These are phyloP conservation scores for Linnaemya tessellans DNA, from an alignment of 2,888 invertebrate species.

Conservation along the genomic window DNA sequence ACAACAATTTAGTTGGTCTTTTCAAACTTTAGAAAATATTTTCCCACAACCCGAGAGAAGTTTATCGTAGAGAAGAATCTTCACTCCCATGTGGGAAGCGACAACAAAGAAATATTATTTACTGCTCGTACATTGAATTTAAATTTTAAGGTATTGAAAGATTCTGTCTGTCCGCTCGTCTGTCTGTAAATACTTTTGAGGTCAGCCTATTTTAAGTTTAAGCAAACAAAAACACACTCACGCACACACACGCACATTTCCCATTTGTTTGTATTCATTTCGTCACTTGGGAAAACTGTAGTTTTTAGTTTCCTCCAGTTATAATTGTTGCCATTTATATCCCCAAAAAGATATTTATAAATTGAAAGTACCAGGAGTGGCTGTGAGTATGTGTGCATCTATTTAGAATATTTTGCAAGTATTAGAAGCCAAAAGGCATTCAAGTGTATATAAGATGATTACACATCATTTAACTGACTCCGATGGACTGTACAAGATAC, in stretches of 20 bases:
- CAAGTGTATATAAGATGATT: slow-evolving; percentile 82
- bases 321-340: slow-evolving; percentile 66
- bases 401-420: slow-evolving; percentile 69
- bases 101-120: slow-evolving; percentile 56
- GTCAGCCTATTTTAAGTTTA: slow-evolving; percentile 79
- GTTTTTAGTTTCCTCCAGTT: slow-evolving; percentile 27
- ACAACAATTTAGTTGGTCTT: slow-evolving; percentile 17
- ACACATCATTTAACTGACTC: slow-evolving; percentile 82
- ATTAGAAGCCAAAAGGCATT: slow-evolving; percentile 81
- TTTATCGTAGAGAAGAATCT: slow-evolving; percentile 40
- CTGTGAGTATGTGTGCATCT: neutral
- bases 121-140: slow-evolving; percentile 50
- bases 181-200: slow-evolving; percentile 74
- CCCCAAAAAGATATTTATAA: slow-evolving; percentile 42
- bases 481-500: slow-evolving; percentile 62
- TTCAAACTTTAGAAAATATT: slow-evolving; percentile 23
- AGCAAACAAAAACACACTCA: slow-evolving; percentile 63
- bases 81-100: neutral
- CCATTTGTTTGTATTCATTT: slow-evolving; percentile 68
- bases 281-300: slow-evolving; percentile 67
- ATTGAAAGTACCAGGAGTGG: slow-evolving; percentile 57
- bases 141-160: slow-evolving; percentile 66
- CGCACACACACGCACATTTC: slow-evolving; percentile 59
- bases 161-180: slow-evolving; percentile 40
- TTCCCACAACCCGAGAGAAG: slow-evolving; percentile 38